Evolutionary conservation across 2,113 vertebrate genomes (phyloP), one percentile per base, ranked within the genome.

Genomic region (Chloebia gouldiae): DNA sequence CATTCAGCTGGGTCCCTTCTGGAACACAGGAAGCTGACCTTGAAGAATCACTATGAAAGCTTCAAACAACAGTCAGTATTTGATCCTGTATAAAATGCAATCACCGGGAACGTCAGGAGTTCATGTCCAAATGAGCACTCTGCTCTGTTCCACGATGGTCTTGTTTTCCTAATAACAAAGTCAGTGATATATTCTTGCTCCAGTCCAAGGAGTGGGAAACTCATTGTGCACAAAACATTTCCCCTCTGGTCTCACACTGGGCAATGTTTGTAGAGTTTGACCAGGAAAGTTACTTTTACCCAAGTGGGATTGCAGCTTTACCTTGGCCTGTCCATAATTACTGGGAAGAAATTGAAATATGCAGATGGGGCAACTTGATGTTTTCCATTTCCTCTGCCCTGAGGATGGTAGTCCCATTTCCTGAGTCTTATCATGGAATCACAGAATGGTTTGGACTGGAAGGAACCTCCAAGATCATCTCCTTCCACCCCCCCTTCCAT

Each of bases 401-500:
- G 27, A 40, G 37, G 64, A 50, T 5, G 31, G 40, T 6, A 75
- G 10, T 14, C 28, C 33, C 28, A 61, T 28, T 44, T 68, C 35
- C 61, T 4, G 0, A 39, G 30, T 17, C 65, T 76, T 21, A n/a
- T 10, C n/a, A 22, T 5, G 21, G n/a, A 61, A 60, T 30, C 61
- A 66, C 60, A 68, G 54, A 76, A 37, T 27, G 17, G 21, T 35
- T 82, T 61, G 47, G 35, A 8, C 1, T 54, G 54, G 30, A 76
- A 42, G 10, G 12, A 40, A 35, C 8, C 12, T 69, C 30, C 22
- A 40, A 56, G 21, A 40, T 25, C 61, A 47, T 60, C 15, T 20
- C 7, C 1, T 45, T 81, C 53, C 53, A 45, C 1, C 3, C 4
- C 4, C 8, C 3, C 4, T 81, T 37, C 10, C 23, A 33, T 11